A percentile compares a stretch with the other conserved stretches of the same genome.
phyloP scores from a whole-genome alignment of 1,140 invertebrate genomes.

The Diorhabda sublineata region DNA sequence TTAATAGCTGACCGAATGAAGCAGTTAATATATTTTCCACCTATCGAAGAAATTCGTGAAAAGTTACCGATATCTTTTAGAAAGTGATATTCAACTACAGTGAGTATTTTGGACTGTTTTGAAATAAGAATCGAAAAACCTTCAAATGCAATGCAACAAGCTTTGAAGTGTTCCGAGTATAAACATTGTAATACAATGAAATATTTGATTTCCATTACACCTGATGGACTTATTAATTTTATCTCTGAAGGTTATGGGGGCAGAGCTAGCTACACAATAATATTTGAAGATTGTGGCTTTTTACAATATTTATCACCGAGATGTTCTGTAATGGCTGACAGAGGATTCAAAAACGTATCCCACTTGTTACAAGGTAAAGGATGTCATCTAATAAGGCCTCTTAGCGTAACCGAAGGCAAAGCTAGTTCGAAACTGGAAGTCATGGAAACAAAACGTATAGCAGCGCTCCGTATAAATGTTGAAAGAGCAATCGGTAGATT shows the following conservation, averaged over 20 bases:
- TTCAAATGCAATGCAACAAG: constrained; percentile 28
- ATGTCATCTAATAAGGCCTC: constrained; percentile 38
- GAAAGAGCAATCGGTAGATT: constrained; percentile 44
- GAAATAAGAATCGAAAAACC: constrained; percentile 30
- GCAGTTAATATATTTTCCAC: too few species aligned
- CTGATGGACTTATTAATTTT: constrained; percentile 48
- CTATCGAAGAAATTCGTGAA: too few species aligned
- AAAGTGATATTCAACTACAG: constrained; percentile 23
- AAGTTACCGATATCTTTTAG: too few species aligned
- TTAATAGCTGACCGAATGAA: too few species aligned
- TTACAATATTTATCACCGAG: constrained; percentile 34
- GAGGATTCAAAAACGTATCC: constrained; percentile 43
- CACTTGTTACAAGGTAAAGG: constrained; percentile 29
- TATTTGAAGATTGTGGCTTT: constrained; percentile 42
- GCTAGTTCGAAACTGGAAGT: constrained; percentile 34
- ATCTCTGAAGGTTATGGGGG: constrained; percentile 47
- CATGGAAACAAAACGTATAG: constrained; percentile 40
- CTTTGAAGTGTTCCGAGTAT: constrained; percentile 42
- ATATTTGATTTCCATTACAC: constrained; percentile 47
- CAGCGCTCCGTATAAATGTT: constrained; percentile 46
- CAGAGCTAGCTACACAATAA: constrained; percentile 39
- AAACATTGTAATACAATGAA: constrained; percentile 46
- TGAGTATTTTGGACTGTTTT: constrained; percentile 39
- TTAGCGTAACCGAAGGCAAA: constrained; percentile 17
- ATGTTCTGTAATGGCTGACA: constrained; percentile 42